Evolutionary conservation across 2,797 vertebrate species (phyloP), one percentile per base, ranked within the genome.

Genomic region (Rachycentron canadum): DNA sequence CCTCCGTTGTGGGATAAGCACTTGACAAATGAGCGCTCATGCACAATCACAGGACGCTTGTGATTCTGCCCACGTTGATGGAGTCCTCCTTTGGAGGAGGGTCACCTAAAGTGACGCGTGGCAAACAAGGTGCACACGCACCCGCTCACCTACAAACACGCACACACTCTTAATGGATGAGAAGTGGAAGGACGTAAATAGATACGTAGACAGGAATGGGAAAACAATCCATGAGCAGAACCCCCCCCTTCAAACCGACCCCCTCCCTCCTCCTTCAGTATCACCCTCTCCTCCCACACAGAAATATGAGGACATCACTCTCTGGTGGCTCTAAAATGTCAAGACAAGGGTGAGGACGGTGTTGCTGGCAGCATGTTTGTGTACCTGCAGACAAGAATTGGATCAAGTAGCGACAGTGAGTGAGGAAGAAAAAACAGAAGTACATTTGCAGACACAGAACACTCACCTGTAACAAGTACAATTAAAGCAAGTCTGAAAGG

Each of bases 21-120:
- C 55, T 83, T 94, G 93, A 94, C 90, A 93, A 94, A 94, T 81
- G 91, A 91, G 88, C 52, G 69, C 73, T 87, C 84, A 68, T 81
- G 74, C 88, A 91, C 88, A 88, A 90, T 89, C 90, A 85, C 89
- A 86, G 81, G 72, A 83, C 70, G 65, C 83, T 74, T 80, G 86
- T 38, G 84, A 91, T 87, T 90, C 91, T 81, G 86, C 85, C 83
- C 90, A 87, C 75, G 78, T 84, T 88, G 90, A 90, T 83, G 70
- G 74, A 90, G 91, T 92, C 79, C 82, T 86, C 26, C 84, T 87
- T 87, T 63, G 81, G 79, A 89, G 82, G 79, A 72, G 84, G 90
- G 90, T 90, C 87, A 81, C 68, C 23, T 23, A 67, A 72, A 84
- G 69, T 6, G 64, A 83, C 79, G 49, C 47, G 2, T 56, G 3